Evolutionary conservation across 2,888 invertebrate genomes (phyloP), one percentile per base, ranked within the genome.

Genomic region (Polylopha cassiicola): DNA sequence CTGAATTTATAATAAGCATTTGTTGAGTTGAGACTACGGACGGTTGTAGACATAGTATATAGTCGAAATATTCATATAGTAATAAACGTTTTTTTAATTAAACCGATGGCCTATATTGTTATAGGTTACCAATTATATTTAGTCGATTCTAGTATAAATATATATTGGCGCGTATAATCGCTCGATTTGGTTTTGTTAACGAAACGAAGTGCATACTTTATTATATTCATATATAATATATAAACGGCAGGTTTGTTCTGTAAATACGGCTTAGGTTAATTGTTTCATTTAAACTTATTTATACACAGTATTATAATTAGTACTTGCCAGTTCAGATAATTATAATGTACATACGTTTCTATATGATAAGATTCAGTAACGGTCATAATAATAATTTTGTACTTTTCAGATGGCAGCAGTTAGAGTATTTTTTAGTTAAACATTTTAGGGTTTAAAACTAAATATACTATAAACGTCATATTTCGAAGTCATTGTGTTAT

Each of bases 301-400:
- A 73, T 73, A 74, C 74, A 71, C 84, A 84, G 84, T 82, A 82
- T 84, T 82, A 80, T 63, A 52, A 55, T 55, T 69, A 72, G 71
- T 70, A 76, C 81, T 82, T 84, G 84, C 84, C 84, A 79, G 75
- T 75, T 72, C 64, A 61, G 58, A 49, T 65, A 58, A 58, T 58
- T 53, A 72, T 70, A 65, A 63, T 58, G 42, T 77, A 76, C 78
- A 77, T 41, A 39, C 15, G 28, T 24, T 24, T 18, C 14, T 41
- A 36, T 26, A 11, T 34, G 23, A 30, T 41, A 41, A 49, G 50
- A 51, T 56, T 60, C 55, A 57, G 60, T 51, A 37, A 47, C 50
- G 50, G 58, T 67, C 63, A 61, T 68, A 67, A 71, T 70, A 67
- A 64, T 55, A 47, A 49, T 51, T 52, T 47, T 42, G 43, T 46